Base-by-base conservation (phyloP, 2,797 vertebrate species). In the Pygocentrus nattereri region DNA sequence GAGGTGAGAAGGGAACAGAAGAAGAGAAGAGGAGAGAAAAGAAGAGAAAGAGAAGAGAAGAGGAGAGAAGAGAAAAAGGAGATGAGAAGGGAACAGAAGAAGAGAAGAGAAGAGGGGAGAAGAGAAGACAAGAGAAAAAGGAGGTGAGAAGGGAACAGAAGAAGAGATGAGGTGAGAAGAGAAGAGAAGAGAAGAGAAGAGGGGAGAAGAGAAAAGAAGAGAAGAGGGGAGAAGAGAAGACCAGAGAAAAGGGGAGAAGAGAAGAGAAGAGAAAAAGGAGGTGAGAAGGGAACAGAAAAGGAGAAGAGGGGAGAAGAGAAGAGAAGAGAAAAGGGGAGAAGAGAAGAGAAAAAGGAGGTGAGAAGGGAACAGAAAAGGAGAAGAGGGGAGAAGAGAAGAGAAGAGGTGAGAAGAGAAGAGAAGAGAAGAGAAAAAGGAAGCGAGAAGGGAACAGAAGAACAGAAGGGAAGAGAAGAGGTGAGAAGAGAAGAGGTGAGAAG, bases 271-370 rank as follows among this genome's bases (percentile, higher is more conserved):
- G 54, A 41, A 27, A 11, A 61, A 7, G 12, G 54, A 38, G 16
- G 47, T 31, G 61, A 18, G 38, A 1, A 52, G 47, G 31, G 16
- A 13, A 58, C 30, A 41, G 56, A 25, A 41, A 30, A 19, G 31
- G 41, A n/a, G 21, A 23, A 56, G 19, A 21, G 10, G 23, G 27
- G 52, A 56, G 5, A 41, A 65, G 54, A 68, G 31, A 19, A n/a
- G 8, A 52, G 19, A 23, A 56, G 54, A 56, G 54, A 56, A 49
- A 41, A 65, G 23, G 65, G 7, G 47, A 13, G 34, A 11, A 7
- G 34, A 11, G 3, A 11, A 49, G 0, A 74, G 78, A 89, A 80
- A n/a, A 47, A 16, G 76, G 19, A 30, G 12, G 34, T 3, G 70
- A 49, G 15, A 21, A 8, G 11, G 54, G 27, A 72, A 18, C 7